A percentile compares a stretch with the other conserved stretches of the same genome.
Evolutionary conservation across 2,113 vertebrate genomes (phyloP).

Genomic region (Gobiocypris rarus): DNA sequence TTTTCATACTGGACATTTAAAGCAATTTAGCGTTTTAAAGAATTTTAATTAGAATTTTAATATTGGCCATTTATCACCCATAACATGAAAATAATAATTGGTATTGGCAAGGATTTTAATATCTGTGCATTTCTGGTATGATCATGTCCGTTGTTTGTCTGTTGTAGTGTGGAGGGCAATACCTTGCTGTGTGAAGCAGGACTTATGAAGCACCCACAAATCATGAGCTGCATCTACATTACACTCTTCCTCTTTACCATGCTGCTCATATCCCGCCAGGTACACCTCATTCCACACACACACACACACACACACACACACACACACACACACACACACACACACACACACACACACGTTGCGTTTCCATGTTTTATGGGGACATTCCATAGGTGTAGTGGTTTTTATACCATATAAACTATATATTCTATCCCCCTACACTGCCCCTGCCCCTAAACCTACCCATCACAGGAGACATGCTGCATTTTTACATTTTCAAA

Average conservation of each 20-base stretch:
- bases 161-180: constrained; percentile 29
- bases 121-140: neutral
- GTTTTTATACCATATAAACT: no score
- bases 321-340: neutral
- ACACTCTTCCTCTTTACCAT: constrained; percentile 89
- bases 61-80: neutral
- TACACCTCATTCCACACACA: constrained; percentile 56
- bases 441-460: no score
- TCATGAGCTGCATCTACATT: constrained; percentile 87
- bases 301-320: neutral
- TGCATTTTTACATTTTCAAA: no score
- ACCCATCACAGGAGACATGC: no score
- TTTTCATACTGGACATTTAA: neutral
- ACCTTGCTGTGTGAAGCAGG: constrained; percentile 55
- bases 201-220: constrained; percentile 77
- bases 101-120: neutral
- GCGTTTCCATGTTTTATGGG: no score
- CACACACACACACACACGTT: no score
- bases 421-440: no score
- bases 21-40: no score
- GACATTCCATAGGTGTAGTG: no score
- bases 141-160: neutral
- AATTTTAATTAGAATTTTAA: neutral
- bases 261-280: constrained; percentile 91
- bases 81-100: neutral